Evolutionary conservation across 2,888 invertebrate species (phyloP).

Genomic region (Hemithea aestivaria): DNA sequence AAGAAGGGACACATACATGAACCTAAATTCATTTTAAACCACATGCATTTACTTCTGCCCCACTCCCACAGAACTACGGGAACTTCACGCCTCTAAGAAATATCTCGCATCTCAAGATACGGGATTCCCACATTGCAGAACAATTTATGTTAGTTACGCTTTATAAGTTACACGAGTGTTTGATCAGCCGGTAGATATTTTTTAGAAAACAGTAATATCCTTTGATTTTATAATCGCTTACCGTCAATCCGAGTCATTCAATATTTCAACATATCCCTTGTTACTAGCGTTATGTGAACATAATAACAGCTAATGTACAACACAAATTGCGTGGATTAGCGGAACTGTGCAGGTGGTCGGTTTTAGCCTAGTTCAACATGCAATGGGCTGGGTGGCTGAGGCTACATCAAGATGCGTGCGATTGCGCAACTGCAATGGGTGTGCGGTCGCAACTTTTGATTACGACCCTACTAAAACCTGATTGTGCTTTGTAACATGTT

Average conservation of each 20-base stretch:
- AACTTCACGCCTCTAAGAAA: too few relatives aligned
- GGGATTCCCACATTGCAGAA: too few relatives aligned
- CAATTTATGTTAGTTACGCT: too few relatives aligned
- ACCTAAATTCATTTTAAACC: too few relatives aligned
- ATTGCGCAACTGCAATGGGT: conserved; percentile 31
- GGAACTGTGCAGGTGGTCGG: conserved; percentile 10
- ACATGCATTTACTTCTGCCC: too few relatives aligned
- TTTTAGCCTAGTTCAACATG: conserved; percentile 28
- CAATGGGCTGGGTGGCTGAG: conserved; percentile 25
- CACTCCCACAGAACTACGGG: too few relatives aligned
- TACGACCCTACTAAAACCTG: conserved; percentile 15
- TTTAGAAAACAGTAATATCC: conserved; percentile 17
- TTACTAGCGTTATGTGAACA: conserved; percentile 22
- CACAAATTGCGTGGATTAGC: conserved; percentile 27
- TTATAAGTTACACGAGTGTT: conserved; percentile 2
- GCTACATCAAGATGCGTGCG: conserved; percentile 34
- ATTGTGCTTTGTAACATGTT: too few relatives aligned
- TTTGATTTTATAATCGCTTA: conserved; percentile 7
- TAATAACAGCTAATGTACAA: conserved; percentile 32
- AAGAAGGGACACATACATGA: too few relatives aligned
- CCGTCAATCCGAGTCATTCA: conserved; percentile 8
- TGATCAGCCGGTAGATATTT: conserved; percentile 12
- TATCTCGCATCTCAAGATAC: too few relatives aligned
- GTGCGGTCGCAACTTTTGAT: conserved; percentile 15
- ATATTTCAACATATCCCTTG: conserved; percentile 10